Percentiles rank a stretch among this genome's conserved stretches.
phyloP scores from a whole-genome alignment of 1,140 invertebrate genomes.

The Carposina sasakii region DNA sequence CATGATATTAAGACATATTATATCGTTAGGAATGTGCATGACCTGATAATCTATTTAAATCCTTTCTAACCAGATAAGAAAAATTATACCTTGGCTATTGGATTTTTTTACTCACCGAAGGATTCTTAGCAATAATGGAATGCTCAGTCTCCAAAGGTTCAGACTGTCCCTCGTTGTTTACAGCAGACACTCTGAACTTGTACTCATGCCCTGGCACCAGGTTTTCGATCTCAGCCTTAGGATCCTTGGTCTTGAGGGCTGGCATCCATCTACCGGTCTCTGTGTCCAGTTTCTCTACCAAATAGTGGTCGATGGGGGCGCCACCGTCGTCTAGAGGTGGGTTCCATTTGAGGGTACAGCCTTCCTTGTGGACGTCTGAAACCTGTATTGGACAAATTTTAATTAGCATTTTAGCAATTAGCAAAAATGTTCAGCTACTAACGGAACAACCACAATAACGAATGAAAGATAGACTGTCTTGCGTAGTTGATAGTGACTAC shows the following conservation, averaged over 20 bases:
- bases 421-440: not conserved
- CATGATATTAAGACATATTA: too few relatives aligned
- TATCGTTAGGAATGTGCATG: too few relatives aligned
- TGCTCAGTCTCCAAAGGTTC: constrained; percentile 92
- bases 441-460: too few relatives aligned
- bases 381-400: constrained; percentile 53
- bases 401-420: not conserved
- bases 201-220: constrained; percentile 94
- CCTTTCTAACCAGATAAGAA: too few relatives aligned
- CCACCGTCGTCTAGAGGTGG: constrained; percentile 94
- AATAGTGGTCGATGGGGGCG: constrained; percentile 91
- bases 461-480: too few relatives aligned
- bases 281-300: constrained; percentile 92
- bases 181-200: constrained; percentile 96
- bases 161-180: constrained; percentile 96
- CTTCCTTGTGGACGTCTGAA: constrained; percentile 93
- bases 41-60: too few relatives aligned
- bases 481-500: too few relatives aligned
- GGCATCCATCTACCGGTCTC: constrained; percentile 90
- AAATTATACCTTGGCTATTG: too few relatives aligned
- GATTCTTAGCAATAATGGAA: constrained; percentile 97
- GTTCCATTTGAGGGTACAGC: constrained; percentile 95
- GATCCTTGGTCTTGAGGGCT: constrained; percentile 81
- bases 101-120: constrained; percentile 90
- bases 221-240: constrained; percentile 88